Percentiles rank a stretch among this genome's conserved stretches.
phyloP scores from a whole-genome alignment of 2,888 invertebrate genomes.

The Blastobasis adustella region DNA sequence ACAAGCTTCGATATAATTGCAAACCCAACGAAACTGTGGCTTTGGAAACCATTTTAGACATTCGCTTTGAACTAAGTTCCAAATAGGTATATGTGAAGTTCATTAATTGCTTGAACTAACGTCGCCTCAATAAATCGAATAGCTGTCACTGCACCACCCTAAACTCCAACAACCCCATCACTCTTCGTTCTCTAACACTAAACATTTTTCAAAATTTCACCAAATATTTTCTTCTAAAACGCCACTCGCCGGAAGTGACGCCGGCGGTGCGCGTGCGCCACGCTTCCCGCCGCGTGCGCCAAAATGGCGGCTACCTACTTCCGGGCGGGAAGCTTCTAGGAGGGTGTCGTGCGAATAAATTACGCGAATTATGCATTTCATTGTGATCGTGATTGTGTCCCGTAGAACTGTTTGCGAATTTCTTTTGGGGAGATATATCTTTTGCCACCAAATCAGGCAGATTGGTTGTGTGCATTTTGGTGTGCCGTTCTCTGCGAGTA shows the following conservation, averaged over 20 bases:
- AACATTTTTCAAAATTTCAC: conserved; percentile 32
- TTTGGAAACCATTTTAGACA: neutral
- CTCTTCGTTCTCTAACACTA: neutral
- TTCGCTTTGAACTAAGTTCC: too few relatives aligned
- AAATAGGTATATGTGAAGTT: too few relatives aligned
- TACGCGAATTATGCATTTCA: conserved; percentile 30
- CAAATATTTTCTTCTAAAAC: conserved; percentile 57
- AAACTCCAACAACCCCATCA: neutral
- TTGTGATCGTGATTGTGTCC: conserved; percentile 21
- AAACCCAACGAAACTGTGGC: neutral
- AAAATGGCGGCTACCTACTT: conserved; percentile 69
- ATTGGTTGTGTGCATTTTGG: too few relatives aligned
- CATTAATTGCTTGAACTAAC: too few relatives aligned
- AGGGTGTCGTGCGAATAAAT: conserved; percentile 60
- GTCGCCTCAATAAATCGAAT: too few relatives aligned
- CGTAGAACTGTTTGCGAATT: too few relatives aligned
- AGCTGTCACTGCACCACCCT: neutral
- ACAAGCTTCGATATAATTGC: neutral
- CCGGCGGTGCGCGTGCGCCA: conserved; percentile 62
- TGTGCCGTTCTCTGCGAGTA: too few relatives aligned
- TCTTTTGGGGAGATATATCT: too few relatives aligned
- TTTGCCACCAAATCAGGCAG: too few relatives aligned
- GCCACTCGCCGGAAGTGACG: conserved; percentile 59
- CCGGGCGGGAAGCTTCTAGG: conserved; percentile 38
- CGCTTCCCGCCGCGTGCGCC: conserved; percentile 68